Evolutionary conservation across 2,113 vertebrate species (phyloP).

Genomic region (Hydropotes inermis): DNA sequence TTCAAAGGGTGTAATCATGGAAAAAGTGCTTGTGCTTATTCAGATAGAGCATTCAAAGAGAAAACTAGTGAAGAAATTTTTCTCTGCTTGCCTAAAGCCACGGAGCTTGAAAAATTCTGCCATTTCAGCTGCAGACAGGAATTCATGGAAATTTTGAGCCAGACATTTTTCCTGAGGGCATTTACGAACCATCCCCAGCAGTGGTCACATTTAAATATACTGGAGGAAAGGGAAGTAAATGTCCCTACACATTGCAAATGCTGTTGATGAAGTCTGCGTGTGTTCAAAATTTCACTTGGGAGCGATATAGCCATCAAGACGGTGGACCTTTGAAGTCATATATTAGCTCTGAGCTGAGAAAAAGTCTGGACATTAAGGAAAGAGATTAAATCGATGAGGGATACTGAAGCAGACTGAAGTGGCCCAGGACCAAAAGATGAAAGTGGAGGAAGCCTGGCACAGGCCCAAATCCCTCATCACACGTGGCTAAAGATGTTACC

Average conservation of each 20-base stretch:
- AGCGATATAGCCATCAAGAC: neutral
- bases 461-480: neutral
- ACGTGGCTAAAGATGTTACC: neutral
- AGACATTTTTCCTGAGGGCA: conserved; percentile 46
- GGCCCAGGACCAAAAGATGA: neutral
- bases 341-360: neutral
- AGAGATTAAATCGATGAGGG: neutral
- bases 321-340: neutral
- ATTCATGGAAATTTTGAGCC: conserved; percentile 36
- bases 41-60: neutral
- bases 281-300: neutral
- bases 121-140: conserved; percentile 30
- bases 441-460: neutral
- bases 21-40: neutral
- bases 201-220: conserved; percentile 6
- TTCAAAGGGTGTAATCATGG: neutral
- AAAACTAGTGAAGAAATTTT: neutral
- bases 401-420: neutral
- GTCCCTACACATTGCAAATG: neutral
- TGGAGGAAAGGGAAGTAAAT: neutral
- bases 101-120: neutral
- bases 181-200: conserved; percentile 26
- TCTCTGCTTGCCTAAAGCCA: conserved; percentile 14
- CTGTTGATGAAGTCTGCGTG: neutral
- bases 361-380: neutral